phyloP scores from a whole-genome alignment of 2,113 vertebrate species.

The Oncorhynchus kisutch region DNA sequence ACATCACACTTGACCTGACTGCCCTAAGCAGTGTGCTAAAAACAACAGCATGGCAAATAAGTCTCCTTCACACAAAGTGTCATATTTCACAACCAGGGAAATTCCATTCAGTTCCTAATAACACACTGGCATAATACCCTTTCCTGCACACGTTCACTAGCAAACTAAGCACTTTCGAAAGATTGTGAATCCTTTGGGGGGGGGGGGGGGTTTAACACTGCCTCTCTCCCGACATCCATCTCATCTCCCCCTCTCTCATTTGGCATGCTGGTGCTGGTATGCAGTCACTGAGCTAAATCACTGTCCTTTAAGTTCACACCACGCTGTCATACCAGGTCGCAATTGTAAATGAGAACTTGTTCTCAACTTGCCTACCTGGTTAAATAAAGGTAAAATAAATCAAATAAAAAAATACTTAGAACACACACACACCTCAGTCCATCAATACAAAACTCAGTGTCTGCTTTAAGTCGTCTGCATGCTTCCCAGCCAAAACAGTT shows the following conservation, averaged over 20 bases:
- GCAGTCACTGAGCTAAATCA: slow-evolving; percentile 18
- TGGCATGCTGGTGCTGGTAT: not conserved
- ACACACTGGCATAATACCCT: not conserved
- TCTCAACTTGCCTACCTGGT: too few relatives aligned
- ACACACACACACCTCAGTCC: not conserved
- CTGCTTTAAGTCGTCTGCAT: too few relatives aligned
- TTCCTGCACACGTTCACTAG: not conserved
- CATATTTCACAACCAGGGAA: not conserved
- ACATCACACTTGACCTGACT: not conserved
- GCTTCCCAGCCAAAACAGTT: too few relatives aligned
- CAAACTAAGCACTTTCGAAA: not conserved
- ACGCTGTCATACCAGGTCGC: slow-evolving; percentile 1
- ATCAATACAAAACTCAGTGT: not conserved
- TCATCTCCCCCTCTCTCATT: not conserved
- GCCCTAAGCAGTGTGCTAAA: not conserved
- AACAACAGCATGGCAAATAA: not conserved
- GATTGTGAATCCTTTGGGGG: not conserved
- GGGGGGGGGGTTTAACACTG: too few relatives aligned
- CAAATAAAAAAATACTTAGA: too few relatives aligned
- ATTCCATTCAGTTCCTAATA: not conserved
- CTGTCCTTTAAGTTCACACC: slow-evolving; percentile 7
- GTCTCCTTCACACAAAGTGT: slow-evolving; percentile 1
- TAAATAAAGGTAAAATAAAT: too few relatives aligned
- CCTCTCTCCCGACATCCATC: too few relatives aligned
- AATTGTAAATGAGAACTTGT: too few relatives aligned